Conservation (phyloP, 2,797 vertebrate genomes). For the Serranus cabrilla region DNA sequence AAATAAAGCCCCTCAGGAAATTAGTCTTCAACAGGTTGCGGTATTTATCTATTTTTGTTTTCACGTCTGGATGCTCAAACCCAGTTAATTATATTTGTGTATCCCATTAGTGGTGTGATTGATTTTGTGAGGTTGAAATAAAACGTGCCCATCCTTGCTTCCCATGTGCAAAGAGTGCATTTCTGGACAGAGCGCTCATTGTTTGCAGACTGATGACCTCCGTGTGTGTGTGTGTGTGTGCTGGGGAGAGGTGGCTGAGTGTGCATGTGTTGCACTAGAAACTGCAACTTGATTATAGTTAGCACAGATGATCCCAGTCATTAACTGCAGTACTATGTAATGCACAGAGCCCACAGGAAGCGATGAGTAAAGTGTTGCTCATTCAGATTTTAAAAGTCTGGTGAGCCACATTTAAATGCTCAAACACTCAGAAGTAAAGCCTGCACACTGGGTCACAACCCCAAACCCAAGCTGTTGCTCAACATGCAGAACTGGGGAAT, state of each 20-base stretch:
- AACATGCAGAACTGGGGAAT: constrained; percentile 7
- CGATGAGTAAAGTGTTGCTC: constrained; percentile 24
- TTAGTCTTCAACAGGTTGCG: constrained; percentile 70
- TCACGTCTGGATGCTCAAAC: constrained; percentile 72
- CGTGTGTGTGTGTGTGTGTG: constrained; percentile 24
- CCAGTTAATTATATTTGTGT: constrained; percentile 80
- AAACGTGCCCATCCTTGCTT: constrained; percentile 56
- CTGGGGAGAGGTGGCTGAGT: background rate
- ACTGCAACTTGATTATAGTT: constrained; percentile 15
- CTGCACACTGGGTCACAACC: constrained; percentile 13
- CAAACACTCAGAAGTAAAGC: constrained; percentile 19
- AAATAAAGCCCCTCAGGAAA: constrained; percentile 61
- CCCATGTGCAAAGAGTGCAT: constrained; percentile 43
- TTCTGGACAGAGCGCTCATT: constrained; percentile 62
- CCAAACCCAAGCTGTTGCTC: constrained; percentile 29
- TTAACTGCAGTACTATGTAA: constrained; percentile 10
- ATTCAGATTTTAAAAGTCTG: constrained; percentile 44
- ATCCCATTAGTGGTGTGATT: constrained; percentile 79
- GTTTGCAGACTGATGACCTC: constrained; percentile 72
- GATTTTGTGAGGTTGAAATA: constrained; percentile 74
- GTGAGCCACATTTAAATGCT: constrained; percentile 43
- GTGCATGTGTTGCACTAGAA: background rate
- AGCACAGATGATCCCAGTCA: constrained; percentile 19
- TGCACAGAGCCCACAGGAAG: constrained; percentile 1
- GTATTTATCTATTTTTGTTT: constrained; percentile 78